Conservation (phyloP, 30 jellyfish, hydroid and myxozoan genomes). For the Rhopilema esculentum region DNA sequence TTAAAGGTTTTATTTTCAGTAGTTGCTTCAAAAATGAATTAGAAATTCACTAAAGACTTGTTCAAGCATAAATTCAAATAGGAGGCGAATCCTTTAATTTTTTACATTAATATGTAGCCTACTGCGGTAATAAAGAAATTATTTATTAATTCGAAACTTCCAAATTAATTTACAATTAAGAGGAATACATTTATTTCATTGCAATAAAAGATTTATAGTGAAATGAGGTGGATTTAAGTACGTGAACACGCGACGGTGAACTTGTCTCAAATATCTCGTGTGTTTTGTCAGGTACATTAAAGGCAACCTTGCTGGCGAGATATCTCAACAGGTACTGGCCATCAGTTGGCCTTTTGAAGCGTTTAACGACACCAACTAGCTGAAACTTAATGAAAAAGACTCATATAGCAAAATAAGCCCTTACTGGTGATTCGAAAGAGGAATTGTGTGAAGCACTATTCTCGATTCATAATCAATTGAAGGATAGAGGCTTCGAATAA, state of each 20-base stretch:
- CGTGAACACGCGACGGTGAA: background rate
- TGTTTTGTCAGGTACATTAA: background rate
- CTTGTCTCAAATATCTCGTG: background rate
- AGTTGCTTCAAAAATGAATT: background rate
- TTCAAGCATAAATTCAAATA: background rate
- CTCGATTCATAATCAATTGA: slow-evolving; percentile 26
- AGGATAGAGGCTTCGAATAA: slow-evolving; percentile 54
- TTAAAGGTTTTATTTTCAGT: background rate
- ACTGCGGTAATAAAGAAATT: background rate
- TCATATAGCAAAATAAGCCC: background rate
- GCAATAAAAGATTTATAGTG: background rate
- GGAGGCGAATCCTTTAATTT: background rate
- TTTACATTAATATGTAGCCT: background rate
- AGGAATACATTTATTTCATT: background rate
- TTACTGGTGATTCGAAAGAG: background rate
- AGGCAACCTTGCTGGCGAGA: background rate
- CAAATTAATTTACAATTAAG: background rate
- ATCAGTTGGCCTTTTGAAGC: background rate
- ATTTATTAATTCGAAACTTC: background rate
- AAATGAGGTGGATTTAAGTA: background rate
- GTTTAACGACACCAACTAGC: background rate
- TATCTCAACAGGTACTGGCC: background rate
- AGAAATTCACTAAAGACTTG: background rate
- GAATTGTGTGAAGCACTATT: background rate
- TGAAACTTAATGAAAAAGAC: background rate